phyloP scores from a whole-genome alignment of 92 coral and sea anemone genomes.

The Pocillopora grandis region DNA sequence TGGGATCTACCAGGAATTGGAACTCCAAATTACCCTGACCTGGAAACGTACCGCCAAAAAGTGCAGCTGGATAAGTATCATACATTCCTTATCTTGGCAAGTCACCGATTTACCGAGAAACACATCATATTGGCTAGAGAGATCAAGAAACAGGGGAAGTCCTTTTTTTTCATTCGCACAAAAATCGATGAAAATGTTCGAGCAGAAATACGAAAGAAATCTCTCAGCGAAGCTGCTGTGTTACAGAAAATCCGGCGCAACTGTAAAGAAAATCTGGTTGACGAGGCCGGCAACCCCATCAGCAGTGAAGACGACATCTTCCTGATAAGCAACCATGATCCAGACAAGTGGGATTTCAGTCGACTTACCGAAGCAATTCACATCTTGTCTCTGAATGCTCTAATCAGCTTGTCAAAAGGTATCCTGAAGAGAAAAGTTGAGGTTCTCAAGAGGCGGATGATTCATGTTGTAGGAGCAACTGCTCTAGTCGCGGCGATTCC shows the following conservation, averaged over 20 bases:
- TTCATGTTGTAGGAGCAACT: conserved; percentile 47
- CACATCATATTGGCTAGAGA: conserved; percentile 31
- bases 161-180: conserved; percentile 1
- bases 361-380: conserved; percentile 52
- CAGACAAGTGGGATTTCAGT: conserved; percentile 56
- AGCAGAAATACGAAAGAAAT: neutral
- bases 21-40: conserved; percentile 45
- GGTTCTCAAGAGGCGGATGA: conserved; percentile 47
- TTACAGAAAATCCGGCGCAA: conserved; percentile 7
- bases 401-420: conserved; percentile 32
- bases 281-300: neutral
- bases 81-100: conserved; percentile 41
- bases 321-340: conserved; percentile 53
- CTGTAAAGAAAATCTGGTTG: conserved; percentile 4
- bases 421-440: conserved; percentile 43
- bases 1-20: conserved; percentile 60
- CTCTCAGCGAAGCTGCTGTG: conserved; percentile 26
- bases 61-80: conserved; percentile 41
- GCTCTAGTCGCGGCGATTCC: conserved; percentile 51
- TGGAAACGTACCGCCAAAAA: conserved; percentile 25
- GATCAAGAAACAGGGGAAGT: neutral
- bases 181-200: conserved; percentile 23
- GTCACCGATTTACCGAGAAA: conserved; percentile 36
- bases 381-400: conserved; percentile 24
- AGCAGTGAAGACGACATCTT: conserved; percentile 15